Evolutionary conservation across 2,797 vertebrate genomes (phyloP).

Genomic region (Myotis findleyi): DNA sequence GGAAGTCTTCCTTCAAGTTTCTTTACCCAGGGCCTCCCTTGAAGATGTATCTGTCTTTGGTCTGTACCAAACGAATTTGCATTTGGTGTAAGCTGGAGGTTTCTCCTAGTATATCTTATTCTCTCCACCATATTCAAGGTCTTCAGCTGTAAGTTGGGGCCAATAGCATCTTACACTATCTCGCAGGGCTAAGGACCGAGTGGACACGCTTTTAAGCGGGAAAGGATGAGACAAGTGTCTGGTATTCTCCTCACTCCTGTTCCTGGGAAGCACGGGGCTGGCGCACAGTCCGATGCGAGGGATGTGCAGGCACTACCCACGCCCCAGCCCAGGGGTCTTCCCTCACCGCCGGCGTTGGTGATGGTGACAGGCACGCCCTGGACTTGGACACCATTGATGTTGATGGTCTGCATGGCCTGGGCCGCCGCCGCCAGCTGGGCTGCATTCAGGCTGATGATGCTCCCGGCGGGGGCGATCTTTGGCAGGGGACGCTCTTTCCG

Average conservation of each 20-base stretch:
- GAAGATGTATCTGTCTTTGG: background rate
- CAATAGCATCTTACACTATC: background rate
- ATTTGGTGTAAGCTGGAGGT: background rate
- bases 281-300: rapidly evolving
- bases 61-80: background rate
- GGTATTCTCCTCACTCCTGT: rapidly evolving
- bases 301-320: background rate
- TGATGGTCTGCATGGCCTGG: conserved; percentile 97
- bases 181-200: background rate
- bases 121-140: background rate
- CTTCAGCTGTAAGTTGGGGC: conserved; percentile 4
- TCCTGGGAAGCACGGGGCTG: background rate
- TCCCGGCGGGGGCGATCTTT: conserved; percentile 96
- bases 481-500: conserved; percentile 95
- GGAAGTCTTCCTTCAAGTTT: background rate
- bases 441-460: conserved; percentile 93
- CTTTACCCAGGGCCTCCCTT: background rate
- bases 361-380: conserved; percentile 98
- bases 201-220: background rate
- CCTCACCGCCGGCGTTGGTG: conserved; percentile 95
- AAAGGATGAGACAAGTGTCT: background rate
- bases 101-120: background rate
- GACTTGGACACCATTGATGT: conserved; percentile 97
- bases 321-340: background rate
- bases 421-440: conserved; percentile 92